A percentile compares a stretch with the other conserved stretches of the same genome.
Evolutionary conservation across 2,888 invertebrate genomes (phyloP).

Genomic region (Acheta domesticus): DNA sequence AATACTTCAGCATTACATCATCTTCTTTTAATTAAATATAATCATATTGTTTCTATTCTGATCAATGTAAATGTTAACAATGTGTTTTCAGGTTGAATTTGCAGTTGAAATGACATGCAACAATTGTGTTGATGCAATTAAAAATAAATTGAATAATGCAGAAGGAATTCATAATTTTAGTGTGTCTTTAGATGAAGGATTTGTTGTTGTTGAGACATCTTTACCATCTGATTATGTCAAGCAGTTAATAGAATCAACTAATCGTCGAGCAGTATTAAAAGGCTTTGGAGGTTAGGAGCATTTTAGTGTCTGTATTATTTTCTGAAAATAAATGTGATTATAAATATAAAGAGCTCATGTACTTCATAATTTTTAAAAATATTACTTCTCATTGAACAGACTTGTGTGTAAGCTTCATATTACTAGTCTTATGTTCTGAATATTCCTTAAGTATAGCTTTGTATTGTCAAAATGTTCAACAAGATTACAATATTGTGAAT

Average conservation of each 20-base stretch:
- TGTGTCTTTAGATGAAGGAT: conserved; percentile 61
- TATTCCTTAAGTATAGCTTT: no score
- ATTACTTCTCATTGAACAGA: no score
- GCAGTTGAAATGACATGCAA: conserved; percentile 62
- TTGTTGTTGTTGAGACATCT: conserved; percentile 65
- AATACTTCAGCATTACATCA: no score
- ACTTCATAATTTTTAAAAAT: no score
- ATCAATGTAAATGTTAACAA: not conserved
- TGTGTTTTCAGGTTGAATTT: conserved; percentile 57
- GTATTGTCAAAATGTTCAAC: no score
- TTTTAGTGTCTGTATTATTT: no score
- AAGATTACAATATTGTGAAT: no score
- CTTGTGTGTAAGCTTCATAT: no score
- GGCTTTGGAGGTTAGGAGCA: conserved; percentile 66
- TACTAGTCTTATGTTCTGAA: no score
- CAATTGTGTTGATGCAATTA: conserved; percentile 53
- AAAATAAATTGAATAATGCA: conserved; percentile 49
- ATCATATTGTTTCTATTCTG: no score
- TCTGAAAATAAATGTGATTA: no score
- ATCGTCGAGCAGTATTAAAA: conserved; percentile 70
- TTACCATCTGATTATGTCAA: conserved; percentile 60
- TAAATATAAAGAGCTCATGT: not conserved
- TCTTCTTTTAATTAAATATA: no score
- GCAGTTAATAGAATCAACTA: conserved; percentile 56
- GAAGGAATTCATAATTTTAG: conserved; percentile 51